Evolutionary conservation across 2,888 invertebrate genomes (phyloP).

Genomic region (Agrilus cyanescens): DNA sequence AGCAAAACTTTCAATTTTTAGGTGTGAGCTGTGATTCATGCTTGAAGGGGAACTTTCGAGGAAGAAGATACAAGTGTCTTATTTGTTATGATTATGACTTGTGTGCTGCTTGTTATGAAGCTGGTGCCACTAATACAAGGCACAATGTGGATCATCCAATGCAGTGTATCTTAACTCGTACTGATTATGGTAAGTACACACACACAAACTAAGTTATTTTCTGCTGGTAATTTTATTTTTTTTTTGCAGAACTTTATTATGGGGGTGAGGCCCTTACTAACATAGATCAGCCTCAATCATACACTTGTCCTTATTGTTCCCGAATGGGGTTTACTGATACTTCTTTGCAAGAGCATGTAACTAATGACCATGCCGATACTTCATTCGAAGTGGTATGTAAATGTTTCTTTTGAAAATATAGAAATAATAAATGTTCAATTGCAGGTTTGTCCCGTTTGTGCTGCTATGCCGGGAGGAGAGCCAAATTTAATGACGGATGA

Average conservation of each 20-base stretch:
- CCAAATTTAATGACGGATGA: conserved; percentile 97
- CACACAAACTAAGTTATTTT: background rate
- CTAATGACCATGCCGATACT: conserved; percentile 83
- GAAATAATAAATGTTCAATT: conserved; percentile 18
- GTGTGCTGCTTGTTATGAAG: conserved; percentile 92
- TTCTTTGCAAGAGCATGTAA: conserved; percentile 81
- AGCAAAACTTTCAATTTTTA: conserved; percentile 36
- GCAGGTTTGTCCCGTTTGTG: conserved; percentile 95
- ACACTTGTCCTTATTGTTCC: conserved; percentile 96
- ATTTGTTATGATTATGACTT: conserved; percentile 99
- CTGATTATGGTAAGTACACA: conserved; percentile 73
- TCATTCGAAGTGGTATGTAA: conserved; percentile 72
- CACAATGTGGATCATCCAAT: conserved; percentile 96
- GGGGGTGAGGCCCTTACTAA: conserved; percentile 85
- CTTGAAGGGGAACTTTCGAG: conserved; percentile 94
- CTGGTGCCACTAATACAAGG: conserved; percentile 78
- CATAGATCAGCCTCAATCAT: conserved; percentile 87
- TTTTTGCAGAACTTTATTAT: conserved; percentile 74
- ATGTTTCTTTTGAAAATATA: conserved; percentile 1
- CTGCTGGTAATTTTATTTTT: background rate
- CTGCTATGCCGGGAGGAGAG: conserved; percentile 91
- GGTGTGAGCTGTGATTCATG: conserved; percentile 99
- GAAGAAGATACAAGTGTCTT: conserved; percentile 96
- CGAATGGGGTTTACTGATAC: conserved; percentile 92
- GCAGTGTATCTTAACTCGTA: conserved; percentile 95